Conservation (phyloP, 2,888 invertebrate species). For the Miltochrista miniata region DNA sequence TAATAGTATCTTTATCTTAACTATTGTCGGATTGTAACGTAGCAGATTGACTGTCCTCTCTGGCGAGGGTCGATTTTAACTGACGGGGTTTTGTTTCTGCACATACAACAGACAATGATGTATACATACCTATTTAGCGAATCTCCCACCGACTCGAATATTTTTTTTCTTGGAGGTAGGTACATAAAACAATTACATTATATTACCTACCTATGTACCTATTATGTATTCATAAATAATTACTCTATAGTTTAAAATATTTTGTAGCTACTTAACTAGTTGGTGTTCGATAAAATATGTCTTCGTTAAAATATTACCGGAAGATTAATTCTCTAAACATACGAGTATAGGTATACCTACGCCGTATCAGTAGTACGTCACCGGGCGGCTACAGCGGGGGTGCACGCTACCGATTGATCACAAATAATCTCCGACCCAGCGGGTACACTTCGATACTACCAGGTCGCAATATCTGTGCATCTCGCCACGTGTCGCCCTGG, state of each 20-base stretch:
- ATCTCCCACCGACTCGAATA: neutral
- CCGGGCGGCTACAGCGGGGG: conserved; percentile 8
- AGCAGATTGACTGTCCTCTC: neutral
- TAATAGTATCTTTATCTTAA: conserved; percentile 24
- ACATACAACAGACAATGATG: too few species aligned
- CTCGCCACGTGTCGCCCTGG: too few species aligned
- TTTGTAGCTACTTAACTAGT: conserved; percentile 70
- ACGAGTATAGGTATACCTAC: neutral
- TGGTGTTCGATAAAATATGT: conserved; percentile 77
- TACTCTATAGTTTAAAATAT: conserved; percentile 46
- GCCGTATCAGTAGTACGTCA: conserved; percentile 12
- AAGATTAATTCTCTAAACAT: conserved; percentile 29
- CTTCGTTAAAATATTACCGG: conserved; percentile 51
- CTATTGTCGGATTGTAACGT: conserved; percentile 1
- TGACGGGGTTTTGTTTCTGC: too few species aligned
- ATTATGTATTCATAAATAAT: conserved; percentile 21
- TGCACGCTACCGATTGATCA: conserved; percentile 19
- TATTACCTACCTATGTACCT: conserved; percentile 1
- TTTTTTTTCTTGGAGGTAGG: neutral
- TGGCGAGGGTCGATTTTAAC: too few species aligned
- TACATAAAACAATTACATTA: too few species aligned
- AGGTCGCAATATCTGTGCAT: too few species aligned
- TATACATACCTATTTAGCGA: neutral
- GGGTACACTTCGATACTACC: too few species aligned
- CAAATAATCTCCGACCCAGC: too few species aligned